Evolutionary conservation across 2,113 vertebrate species (phyloP).

Genomic region (Alaudala cheleensis): DNA sequence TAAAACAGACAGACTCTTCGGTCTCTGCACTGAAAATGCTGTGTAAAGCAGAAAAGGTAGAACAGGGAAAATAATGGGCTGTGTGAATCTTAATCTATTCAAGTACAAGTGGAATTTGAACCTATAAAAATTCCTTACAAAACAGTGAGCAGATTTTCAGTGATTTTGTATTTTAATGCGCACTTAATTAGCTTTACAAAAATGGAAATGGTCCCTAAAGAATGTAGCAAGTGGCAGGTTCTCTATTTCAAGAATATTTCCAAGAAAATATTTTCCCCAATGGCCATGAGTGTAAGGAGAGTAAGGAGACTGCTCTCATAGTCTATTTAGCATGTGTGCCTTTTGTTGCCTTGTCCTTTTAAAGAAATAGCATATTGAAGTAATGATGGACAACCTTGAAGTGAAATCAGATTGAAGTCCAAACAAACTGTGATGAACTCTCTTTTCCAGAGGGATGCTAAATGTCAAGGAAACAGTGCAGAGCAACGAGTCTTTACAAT

Average conservation of each 20-base stretch:
- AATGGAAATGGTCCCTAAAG: not conserved
- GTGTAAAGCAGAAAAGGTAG: not conserved
- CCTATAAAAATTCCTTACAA: not conserved
- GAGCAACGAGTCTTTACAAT: not conserved
- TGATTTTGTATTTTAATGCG: not conserved
- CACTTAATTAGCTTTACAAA: not conserved
- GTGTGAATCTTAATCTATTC: not conserved
- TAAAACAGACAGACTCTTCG: not conserved
- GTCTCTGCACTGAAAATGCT: not conserved
- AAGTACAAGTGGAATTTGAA: not conserved
- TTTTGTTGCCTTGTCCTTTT: not conserved
- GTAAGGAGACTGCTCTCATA: not conserved
- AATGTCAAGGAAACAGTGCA: not conserved
- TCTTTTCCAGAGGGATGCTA: not conserved
- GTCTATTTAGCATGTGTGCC: not conserved
- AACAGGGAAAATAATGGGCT: not conserved
- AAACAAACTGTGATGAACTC: not conserved
- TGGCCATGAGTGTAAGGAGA: not conserved
- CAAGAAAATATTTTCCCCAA: not conserved
- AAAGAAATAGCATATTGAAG: not conserved
- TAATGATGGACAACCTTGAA: not conserved
- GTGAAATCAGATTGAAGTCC: not conserved
- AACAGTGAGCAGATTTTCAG: not conserved
- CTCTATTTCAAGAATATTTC: slow-evolving; percentile 5
- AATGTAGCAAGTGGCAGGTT: not conserved